Conservation (phyloP, 2,797 vertebrate species). For the Amblyraja radiata region DNA sequence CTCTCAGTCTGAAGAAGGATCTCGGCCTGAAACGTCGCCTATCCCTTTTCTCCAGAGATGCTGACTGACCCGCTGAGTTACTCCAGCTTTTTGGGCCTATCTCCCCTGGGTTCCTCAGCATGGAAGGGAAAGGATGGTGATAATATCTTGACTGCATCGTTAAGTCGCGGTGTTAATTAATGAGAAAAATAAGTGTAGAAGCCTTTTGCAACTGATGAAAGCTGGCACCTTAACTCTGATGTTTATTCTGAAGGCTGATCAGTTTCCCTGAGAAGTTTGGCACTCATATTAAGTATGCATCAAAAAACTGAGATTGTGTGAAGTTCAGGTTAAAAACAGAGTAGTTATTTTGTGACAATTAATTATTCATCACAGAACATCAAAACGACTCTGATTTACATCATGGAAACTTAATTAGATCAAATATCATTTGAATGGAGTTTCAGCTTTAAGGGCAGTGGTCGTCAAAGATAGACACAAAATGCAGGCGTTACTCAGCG, state of each 20-base stretch:
- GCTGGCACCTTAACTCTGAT: background rate
- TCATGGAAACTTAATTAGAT: background rate
- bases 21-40: too few relatives aligned
- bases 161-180: background rate
- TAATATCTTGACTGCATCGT: background rate
- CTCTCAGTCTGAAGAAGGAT: too few relatives aligned
- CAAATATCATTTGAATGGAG: background rate
- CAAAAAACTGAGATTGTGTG: background rate
- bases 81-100: too few relatives aligned
- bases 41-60: too few relatives aligned
- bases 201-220: background rate
- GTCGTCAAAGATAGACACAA: background rate
- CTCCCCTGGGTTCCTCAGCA: too few relatives aligned
- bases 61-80: too few relatives aligned
- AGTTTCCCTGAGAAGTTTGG: background rate
- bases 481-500: too few relatives aligned
- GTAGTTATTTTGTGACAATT: background rate
- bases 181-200: background rate
- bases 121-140: background rate
- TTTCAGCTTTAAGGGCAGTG: background rate
- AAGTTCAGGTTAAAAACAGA: background rate
- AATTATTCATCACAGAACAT: background rate
- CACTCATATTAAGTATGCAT: background rate
- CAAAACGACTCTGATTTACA: background rate
- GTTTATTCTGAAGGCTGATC: background rate